Evolutionary conservation across 2,113 vertebrate species (phyloP).

Genomic region (Eudorcas thomsonii): DNA sequence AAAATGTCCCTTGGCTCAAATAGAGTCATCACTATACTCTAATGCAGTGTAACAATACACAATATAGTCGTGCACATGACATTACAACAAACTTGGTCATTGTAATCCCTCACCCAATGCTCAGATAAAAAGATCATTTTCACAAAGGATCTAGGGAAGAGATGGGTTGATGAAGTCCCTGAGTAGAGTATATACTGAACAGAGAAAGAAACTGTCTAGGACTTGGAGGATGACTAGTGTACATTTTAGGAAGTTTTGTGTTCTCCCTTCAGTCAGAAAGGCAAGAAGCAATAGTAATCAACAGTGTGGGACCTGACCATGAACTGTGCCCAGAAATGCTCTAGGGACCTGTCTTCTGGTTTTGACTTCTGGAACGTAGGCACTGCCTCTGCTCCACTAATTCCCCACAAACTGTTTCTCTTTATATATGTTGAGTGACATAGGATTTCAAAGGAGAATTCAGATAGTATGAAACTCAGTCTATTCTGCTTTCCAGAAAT

Average conservation of each 20-base stretch:
- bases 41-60: constrained; percentile 37
- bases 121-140: constrained; percentile 15
- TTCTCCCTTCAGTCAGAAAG: neutral
- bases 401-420: neutral
- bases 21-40: constrained; percentile 20
- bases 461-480: neutral
- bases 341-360: neutral
- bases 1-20: constrained; percentile 47
- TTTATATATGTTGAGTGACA: neutral
- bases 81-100: constrained; percentile 50
- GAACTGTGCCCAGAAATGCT: neutral
- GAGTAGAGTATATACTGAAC: neutral
- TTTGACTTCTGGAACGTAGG: neutral
- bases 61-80: neutral
- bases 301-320: neutral
- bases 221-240: neutral
- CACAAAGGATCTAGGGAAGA: neutral
- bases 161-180: neutral
- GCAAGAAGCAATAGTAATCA: neutral
- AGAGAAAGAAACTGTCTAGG: neutral
- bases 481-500: neutral
- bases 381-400: neutral
- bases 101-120: neutral
- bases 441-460: neutral
- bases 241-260: neutral